Base-by-base conservation (phyloP, 2,888 invertebrate genomes). In the Stenolophus ochropezus region DNA sequence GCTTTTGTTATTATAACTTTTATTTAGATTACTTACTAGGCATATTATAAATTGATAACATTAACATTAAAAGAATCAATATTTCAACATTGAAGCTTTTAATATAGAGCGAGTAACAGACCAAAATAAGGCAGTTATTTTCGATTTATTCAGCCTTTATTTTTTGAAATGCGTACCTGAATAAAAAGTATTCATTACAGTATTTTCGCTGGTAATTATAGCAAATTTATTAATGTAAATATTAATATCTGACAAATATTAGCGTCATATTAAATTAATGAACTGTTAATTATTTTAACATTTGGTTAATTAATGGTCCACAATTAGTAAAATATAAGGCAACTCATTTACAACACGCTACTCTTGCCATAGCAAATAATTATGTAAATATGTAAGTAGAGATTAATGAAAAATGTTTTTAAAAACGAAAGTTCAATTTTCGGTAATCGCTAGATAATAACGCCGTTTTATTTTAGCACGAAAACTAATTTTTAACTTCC, bases 261-360 rank as follows among this genome's bases (percentile, higher is more conserved):
- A 73, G 73, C 73, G 73, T 49, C 73, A 73, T 21, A 73, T 73
- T 73, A 73, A 49, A 73, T 73, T 73, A 73, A 73, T 73, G 73
- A 49, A 51, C 51, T 51, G 73, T 49, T 73, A 73, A 73, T 73
- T 49, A 73, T 73, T 73, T 73, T 23, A 73, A 73, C 73, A 73
- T 73, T 73, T 73, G 51, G 73, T 73, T 73, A 73, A 73, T 73
- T 73, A 73, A 73, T 73, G 73, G 47, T 49, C 20, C n/a, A 49
- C 51, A 73, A 73, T 73, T 73, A 47, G 73, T 73, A 73, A 73
- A 73, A 73, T 49, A 47, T 73, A 73, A 71, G 18, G 73, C 47
- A 23, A 73, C 73, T 73, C 73, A 49, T 73, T 73, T 49, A 69
- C 33, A 73, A 73, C 47, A 71, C 71, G 71, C 71, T 71, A 71